Evolutionary conservation across 2,113 vertebrate species (phyloP).

Genomic region (Zosterops lateralis): DNA sequence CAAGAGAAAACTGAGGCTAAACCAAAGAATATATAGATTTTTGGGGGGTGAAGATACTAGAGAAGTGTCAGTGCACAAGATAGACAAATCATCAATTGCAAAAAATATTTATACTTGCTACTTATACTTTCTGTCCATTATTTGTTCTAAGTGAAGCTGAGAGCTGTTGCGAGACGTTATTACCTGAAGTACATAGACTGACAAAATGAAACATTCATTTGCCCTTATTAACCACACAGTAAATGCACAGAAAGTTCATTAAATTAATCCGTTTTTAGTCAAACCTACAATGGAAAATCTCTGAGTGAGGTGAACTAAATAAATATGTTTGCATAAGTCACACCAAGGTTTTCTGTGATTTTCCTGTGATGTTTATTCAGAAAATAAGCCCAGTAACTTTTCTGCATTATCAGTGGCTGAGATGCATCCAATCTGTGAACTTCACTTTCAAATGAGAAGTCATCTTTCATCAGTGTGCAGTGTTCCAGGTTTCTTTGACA

Average conservation of each 20-base stretch:
- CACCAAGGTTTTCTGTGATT: conserved; percentile 40
- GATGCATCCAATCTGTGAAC: neutral
- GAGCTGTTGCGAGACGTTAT: neutral
- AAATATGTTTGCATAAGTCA: conserved; percentile 26
- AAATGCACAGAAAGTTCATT: neutral
- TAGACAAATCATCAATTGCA: neutral
- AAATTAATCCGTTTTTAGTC: neutral
- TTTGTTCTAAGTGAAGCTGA: neutral
- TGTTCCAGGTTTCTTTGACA: neutral
- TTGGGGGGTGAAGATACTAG: neutral
- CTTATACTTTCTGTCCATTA: neutral
- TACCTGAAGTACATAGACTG: neutral
- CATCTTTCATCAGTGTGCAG: neutral
- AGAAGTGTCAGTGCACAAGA: neutral
- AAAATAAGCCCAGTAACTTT: conserved; percentile 17
- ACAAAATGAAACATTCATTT: neutral
- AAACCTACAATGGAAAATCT: neutral
- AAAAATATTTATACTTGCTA: neutral
- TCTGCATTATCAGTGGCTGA: conserved; percentile 26
- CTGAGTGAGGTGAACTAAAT: neutral
- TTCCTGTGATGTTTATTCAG: conserved; percentile 48
- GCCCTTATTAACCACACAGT: neutral
- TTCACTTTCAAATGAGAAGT: neutral
- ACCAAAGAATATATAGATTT: neutral
- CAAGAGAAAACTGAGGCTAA: neutral